Base-by-base conservation (phyloP, 2,797 vertebrate species). In the Fundulus diaphanus region DNA sequence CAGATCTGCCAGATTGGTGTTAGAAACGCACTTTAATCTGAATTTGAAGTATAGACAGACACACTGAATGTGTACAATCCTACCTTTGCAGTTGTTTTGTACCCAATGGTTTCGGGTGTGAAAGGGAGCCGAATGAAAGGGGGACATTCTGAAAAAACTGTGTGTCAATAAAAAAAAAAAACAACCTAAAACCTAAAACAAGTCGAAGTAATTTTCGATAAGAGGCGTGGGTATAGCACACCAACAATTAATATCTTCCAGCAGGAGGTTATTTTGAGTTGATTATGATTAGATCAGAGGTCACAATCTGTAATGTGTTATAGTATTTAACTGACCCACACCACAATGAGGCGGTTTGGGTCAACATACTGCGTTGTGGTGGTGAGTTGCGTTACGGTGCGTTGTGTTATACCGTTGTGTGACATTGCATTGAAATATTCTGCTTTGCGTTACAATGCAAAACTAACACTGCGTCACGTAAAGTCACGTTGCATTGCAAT, bases 11-110 rank as follows among this genome's bases (percentile, higher is more conserved):
- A 51, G 6, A 69, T 48, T 20, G 35, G 33, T 44, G 31, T 16
- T 35, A 44, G 31, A 22, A 49, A 8, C 5, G 15, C 33, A 3
- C 7, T 42, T 33, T 56, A 59, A 59, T 33, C 18, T 61, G 18
- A 33, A 35, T 33, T 33, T 61, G 57, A 65, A 35, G 29, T 24
- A 44, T 56, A 16, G 46, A 79, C 24, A 74, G 35, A 59, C 59
- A 73, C 5, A 2, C 4, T 11, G 31, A 63, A 57, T 57, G 29
- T 29, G 27, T 31, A 57, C 0, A 27, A 33, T 33, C 18, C 18
- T 24, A 51, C 7, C 49, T 35, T 3, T 37, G 20, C 31, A 61
- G 33, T 2, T 35, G 7, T 35, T 35, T 33, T 0, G 0, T 52
- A 24, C 2, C 8, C 7, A 18, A 8, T 59, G 31, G 29, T 20